Base-by-base conservation (phyloP, 1,140 invertebrate genomes). In the Carcinoscorpius rotundicauda region DNA sequence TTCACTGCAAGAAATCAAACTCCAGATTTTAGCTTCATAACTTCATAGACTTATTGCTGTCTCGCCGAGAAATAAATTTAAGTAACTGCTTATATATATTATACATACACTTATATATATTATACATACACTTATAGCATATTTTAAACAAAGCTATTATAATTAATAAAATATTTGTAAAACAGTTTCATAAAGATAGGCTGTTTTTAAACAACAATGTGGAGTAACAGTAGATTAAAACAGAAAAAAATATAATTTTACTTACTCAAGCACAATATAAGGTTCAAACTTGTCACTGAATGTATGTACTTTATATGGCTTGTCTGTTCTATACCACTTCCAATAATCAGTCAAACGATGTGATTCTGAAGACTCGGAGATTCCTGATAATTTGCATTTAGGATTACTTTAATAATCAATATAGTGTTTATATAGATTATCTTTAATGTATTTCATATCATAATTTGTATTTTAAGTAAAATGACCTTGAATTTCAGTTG, bases 271-370 rank as follows among this genome's bases (percentile, higher is more conserved):
- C 29, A 29, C 29, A 29, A 29, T 29, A 67, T 73, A 73, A 55
- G 72, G 72, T 61, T 73, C 72, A 59, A 72, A 73, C 69, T 74
- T 74, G 65, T 74, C 73, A 62, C 64, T 64, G 63, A 65, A 74
- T 52, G 63, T 58, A n/a, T 49, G 49, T 6, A 74, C 55, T 5
- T 51, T 6, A 64, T 74, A 74, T 48, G 66, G 55, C 57, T 71
- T 65, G 60, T 67, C 69, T 6, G 71, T 64, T 55, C 68, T 66
- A 59, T 74, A 74, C 73, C 73, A 74, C 55, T 72, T 72, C 72
- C 73, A 74, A 62, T 74, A 74, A 60, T 74, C 71, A 5, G 73
- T 74, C 10, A 69, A 55, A 49, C 70, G 56, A 65, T 74, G 73
- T 5, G 73, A 68, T 63, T 74, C 71, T 56, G 66, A 62, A n/a